Evolutionary conservation across 2,113 vertebrate genomes (phyloP).

Genomic region (Archocentrus centrarchus): DNA sequence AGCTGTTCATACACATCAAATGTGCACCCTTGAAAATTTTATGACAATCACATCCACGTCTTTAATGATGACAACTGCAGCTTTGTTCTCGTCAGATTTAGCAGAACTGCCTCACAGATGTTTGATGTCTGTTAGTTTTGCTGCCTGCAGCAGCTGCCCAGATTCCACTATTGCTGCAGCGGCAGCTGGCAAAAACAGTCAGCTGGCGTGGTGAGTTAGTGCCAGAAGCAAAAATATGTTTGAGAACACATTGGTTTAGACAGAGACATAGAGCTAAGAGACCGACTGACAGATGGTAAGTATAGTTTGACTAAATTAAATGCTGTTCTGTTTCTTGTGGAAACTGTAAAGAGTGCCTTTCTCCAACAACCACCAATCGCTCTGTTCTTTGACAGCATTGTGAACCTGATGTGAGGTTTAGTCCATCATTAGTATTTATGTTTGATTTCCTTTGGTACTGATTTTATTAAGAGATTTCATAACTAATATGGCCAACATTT

Average conservation of each 20-base stretch:
- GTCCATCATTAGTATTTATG: neutral
- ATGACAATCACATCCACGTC: constrained; percentile 2
- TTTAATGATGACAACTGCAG: constrained; percentile 2
- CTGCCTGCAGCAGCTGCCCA: neutral
- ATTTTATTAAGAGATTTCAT: neutral
- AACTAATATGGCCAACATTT: neutral
- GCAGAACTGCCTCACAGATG: constrained; percentile 11
- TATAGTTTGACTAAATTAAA: neutral
- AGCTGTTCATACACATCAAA: neutral
- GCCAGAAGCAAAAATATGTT: constrained; percentile 5
- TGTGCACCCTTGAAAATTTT: neutral
- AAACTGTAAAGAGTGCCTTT: neutral
- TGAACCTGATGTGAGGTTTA: neutral
- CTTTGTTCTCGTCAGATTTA: constrained; percentile 8
- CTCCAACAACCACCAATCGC: neutral
- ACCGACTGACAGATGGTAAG: neutral
- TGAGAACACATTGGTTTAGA: neutral
- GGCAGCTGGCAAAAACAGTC: neutral
- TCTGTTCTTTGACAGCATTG: neutral
- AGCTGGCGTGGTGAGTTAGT: neutral
- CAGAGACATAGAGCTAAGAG: neutral
- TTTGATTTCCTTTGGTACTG: neutral
- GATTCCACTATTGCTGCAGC: neutral
- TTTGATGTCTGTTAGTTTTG: neutral
- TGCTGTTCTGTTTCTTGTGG: neutral